phyloP scores from a whole-genome alignment of 2,113 vertebrate genomes.

The Pomatostomus ruficeps region DNA sequence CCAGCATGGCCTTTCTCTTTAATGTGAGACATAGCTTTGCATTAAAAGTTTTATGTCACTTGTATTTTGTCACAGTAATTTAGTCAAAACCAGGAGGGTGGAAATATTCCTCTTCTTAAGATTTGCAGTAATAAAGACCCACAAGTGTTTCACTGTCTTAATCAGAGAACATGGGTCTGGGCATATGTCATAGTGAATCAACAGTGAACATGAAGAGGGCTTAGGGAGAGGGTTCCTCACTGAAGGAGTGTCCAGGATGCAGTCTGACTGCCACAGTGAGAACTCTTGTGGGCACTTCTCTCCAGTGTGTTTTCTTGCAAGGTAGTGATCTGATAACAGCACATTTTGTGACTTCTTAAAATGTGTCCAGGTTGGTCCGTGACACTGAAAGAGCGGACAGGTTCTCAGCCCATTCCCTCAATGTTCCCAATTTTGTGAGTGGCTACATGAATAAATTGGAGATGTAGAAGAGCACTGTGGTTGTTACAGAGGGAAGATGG shows the following conservation, averaged over 20 bases:
- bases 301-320: neutral
- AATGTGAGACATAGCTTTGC: neutral
- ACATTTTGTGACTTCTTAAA: neutral
- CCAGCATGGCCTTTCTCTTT: neutral
- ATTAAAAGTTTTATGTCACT: rapidly evolving
- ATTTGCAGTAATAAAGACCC: neutral
- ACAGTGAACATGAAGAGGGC: neutral
- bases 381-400: neutral
- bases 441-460: rapidly evolving
- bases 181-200: neutral
- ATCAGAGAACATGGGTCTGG: neutral
- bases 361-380: neutral
- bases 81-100: neutral
- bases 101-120: neutral
- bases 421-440: neutral
- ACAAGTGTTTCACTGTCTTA: neutral
- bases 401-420: neutral
- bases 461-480: neutral
- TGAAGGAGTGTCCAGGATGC: neutral
- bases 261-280: too few relatives aligned
- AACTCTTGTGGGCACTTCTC: neutral
- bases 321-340: neutral
- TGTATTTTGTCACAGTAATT: neutral
- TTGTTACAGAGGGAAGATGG: neutral
- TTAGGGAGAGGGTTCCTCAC: neutral